A percentile compares a stretch with the other conserved stretches of the same genome.
phyloP scores from a whole-genome alignment of 1,140 invertebrate species.

The Drosophila yakuba region DNA sequence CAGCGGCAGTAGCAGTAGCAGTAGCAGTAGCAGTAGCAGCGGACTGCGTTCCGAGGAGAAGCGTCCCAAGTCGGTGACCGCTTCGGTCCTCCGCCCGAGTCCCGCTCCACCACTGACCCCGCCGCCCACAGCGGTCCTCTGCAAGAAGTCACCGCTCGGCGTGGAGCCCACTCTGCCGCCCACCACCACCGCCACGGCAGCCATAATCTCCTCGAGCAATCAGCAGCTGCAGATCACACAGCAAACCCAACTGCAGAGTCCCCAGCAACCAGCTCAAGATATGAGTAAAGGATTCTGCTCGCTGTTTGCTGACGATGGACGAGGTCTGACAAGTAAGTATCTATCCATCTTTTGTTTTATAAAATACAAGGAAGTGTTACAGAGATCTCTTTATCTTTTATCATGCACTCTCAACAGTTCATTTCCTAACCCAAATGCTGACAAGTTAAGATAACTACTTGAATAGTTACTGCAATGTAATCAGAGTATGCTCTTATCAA shows the following conservation, averaged over 20 bases:
- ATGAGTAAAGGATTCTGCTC: conserved; percentile 97
- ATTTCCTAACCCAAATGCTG: too few species aligned
- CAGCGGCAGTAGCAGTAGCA: conserved; percentile 19
- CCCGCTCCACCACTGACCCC: conserved; percentile 28
- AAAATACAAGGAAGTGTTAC: neutral
- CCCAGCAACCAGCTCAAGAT: conserved; percentile 90
- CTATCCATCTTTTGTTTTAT: neutral
- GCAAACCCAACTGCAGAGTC: conserved; percentile 76
- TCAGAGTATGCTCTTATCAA: too few species aligned
- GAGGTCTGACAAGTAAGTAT: conserved; percentile 92
- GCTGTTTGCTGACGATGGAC: conserved; percentile 92
- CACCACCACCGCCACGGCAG: conserved; percentile 73
- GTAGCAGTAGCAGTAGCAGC: conserved; percentile 10
- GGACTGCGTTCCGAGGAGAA: conserved; percentile 64
- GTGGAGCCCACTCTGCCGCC: conserved; percentile 55
- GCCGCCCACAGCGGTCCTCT: conserved; percentile 13
- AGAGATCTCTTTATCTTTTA: conserved; percentile 2
- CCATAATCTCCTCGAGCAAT: conserved; percentile 65
- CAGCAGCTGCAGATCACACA: conserved; percentile 71
- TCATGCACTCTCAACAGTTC: neutral
- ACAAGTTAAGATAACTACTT: too few species aligned
- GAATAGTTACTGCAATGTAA: too few species aligned
- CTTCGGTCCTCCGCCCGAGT: conserved; percentile 73
- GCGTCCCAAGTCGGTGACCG: conserved; percentile 82
- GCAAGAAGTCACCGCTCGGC: conserved; percentile 42